These are phyloP conservation scores for Cecidostiba fungosa DNA, from an alignment of 2,888 invertebrate species.

Conservation along the genomic window DNA sequence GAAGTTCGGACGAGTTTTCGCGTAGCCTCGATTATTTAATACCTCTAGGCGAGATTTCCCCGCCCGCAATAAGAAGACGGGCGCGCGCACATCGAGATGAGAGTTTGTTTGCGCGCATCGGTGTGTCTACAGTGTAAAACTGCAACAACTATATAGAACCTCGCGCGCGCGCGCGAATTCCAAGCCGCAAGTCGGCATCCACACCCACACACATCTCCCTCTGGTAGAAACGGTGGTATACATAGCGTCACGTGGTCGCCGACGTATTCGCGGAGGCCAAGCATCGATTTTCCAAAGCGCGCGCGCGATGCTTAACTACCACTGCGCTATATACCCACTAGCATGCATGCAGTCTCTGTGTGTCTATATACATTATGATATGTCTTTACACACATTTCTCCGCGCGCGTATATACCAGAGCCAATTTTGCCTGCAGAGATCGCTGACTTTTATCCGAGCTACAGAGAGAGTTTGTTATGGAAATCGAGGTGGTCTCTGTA, in stretches of 20 bases:
- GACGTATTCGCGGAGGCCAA: background rate
- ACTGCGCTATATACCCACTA: constrained; percentile 12
- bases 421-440: background rate
- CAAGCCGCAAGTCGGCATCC: background rate
- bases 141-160: too few relatives aligned
- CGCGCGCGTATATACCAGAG: background rate
- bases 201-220: constrained; percentile 18
- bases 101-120: background rate
- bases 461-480: constrained; percentile 24
- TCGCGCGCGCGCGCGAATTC: too few relatives aligned
- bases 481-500: background rate
- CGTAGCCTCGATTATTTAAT: constrained; percentile 46
- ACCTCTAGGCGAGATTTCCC: background rate
- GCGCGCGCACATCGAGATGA: background rate
- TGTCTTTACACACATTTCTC: background rate
- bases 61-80: background rate
- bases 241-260: constrained; percentile 46
- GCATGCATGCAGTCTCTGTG: constrained; percentile 14
- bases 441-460: background rate
- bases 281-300: constrained; percentile 74
- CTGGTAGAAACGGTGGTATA: background rate
- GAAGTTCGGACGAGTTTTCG: constrained; percentile 41
- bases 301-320: constrained; percentile 61
- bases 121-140: too few relatives aligned
- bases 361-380: background rate